Percentiles rank a stretch among this genome's conserved stretches.
These are phyloP conservation scores for Narcine bancroftii DNA, from an alignment of 2,113 vertebrate species.

Conservation along the genomic window DNA sequence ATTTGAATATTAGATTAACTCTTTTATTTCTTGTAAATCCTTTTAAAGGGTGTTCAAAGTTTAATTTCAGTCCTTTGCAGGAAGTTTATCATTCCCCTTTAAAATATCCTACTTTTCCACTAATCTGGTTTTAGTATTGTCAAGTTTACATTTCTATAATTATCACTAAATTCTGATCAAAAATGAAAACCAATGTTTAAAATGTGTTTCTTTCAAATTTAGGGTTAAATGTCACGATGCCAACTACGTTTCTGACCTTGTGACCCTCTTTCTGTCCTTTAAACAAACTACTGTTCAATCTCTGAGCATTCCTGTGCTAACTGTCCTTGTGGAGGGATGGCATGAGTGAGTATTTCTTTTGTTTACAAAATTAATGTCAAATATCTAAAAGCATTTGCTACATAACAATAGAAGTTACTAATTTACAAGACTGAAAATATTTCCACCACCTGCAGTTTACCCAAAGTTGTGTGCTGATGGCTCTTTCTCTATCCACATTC, in stretches of 20 bases:
- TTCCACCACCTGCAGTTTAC: neutral
- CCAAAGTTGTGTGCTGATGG: neutral
- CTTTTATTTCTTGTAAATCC: neutral
- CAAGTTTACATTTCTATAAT: neutral
- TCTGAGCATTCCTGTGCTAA: neutral
- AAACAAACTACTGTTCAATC: neutral
- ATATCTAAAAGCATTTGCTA: neutral
- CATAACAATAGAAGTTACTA: no score
- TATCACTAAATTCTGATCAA: neutral
- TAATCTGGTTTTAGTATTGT: neutral
- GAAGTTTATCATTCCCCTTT: neutral
- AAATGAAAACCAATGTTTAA: neutral
- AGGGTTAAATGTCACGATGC: slow-evolving; percentile 33
- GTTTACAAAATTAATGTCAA: neutral
- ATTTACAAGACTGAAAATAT: no score
- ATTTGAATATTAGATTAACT: neutral
- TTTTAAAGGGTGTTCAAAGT: neutral
- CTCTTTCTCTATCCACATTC: no score
- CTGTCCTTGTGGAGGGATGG: slow-evolving; percentile 7
- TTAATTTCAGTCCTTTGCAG: neutral
- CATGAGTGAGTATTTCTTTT: slow-evolving; percentile 23
- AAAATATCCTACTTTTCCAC: neutral
- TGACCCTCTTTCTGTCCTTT: slow-evolving; percentile 15
- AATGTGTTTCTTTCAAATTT: neutral
- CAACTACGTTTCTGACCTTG: slow-evolving; percentile 1